Conservation (phyloP, 2,797 vertebrate genomes). For the Podargus strigoides region DNA sequence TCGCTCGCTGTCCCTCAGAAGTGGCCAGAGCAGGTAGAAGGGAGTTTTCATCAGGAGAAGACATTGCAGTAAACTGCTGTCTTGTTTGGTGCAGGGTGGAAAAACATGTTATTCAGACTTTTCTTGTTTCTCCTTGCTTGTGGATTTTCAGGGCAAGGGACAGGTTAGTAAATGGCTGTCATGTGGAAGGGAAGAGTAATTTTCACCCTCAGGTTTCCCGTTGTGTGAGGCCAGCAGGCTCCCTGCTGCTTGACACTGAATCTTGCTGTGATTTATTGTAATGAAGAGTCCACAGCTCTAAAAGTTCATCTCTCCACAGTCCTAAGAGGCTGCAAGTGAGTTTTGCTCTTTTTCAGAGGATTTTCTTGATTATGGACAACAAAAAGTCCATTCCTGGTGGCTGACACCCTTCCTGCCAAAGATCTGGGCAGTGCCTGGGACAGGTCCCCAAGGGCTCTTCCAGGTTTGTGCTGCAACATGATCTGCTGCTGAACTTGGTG, state of each 20-base stretch:
- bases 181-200: neutral
- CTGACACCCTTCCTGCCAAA: neutral
- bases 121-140: neutral
- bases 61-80: neutral
- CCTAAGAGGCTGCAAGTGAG: neutral
- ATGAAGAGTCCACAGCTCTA: neutral
- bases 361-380: neutral
- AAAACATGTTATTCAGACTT: neutral
- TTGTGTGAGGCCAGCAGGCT: neutral
- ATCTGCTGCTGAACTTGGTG: slow-evolving; percentile 6
- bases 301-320: neutral
- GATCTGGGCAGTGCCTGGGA: neutral
- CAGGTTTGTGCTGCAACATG: neutral
- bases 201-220: neutral
- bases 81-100: neutral
- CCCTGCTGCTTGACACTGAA: neutral
- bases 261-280: neutral
- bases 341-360: neutral
- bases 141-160: neutral
- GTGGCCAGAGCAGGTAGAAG: neutral
- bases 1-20: neutral
- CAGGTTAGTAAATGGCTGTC: neutral
- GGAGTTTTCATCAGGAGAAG: neutral
- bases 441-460: neutral
- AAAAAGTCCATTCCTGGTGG: neutral